These are phyloP conservation scores for Amiota communis DNA, from an alignment of 2,888 invertebrate species.

Conservation along the genomic window DNA sequence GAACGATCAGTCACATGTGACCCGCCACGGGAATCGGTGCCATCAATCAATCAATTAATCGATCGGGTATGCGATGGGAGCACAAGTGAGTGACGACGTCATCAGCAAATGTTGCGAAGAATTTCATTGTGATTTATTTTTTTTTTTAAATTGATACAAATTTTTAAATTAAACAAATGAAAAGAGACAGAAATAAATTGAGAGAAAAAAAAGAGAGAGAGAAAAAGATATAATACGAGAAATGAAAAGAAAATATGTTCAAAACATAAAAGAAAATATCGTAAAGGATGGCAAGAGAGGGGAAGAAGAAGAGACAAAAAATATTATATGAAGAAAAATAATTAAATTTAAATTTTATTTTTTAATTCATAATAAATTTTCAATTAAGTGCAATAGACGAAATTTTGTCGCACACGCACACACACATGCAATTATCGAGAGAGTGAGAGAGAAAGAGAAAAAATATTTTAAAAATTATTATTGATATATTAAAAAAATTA, in stretches of 20 bases:
- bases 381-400: too few relatives aligned
- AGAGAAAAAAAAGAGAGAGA: background rate
- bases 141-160: conserved; percentile 15
- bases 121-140: conserved; percentile 19
- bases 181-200: conserved; percentile 19
- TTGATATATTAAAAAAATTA: background rate
- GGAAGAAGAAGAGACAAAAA: background rate
- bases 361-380: background rate
- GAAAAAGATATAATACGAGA: background rate
- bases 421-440: conserved; percentile 6
- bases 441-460: conserved; percentile 7
- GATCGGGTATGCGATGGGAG: background rate
- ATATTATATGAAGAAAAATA: background rate
- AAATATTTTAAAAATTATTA: background rate
- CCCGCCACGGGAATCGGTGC: too few relatives aligned
- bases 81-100: background rate
- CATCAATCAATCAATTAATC: background rate
- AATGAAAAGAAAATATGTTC: background rate
- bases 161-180: conserved; percentile 15
- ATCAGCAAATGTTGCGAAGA: conserved; percentile 12
- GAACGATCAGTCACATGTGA: background rate
- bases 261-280: background rate
- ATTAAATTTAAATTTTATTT: background rate
- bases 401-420: background rate
- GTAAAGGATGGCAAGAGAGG: background rate